A percentile compares a stretch with the other conserved stretches of the same genome.
phyloP scores from a whole-genome alignment of 2,797 vertebrate genomes.

The Ptychobarbus kaznakovi region DNA sequence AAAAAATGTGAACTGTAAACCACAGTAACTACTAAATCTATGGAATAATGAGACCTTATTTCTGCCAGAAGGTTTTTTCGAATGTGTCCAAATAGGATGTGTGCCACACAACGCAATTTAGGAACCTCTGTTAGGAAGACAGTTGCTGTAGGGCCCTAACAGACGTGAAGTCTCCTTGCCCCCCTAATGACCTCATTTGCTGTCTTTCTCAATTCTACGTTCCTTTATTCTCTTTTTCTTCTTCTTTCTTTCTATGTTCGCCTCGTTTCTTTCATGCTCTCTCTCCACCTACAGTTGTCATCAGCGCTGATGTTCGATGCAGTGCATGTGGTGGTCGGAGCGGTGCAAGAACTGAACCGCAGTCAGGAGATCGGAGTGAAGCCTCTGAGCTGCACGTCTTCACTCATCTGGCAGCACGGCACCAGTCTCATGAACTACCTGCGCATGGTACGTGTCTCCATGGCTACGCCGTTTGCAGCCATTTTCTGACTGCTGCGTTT shows the following conservation, averaged over 20 bases:
- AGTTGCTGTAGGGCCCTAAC: neutral
- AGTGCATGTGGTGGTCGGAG: conserved; percentile 92
- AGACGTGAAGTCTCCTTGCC: conserved; percentile 26
- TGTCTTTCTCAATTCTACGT: conserved; percentile 37
- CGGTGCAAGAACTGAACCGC: conserved; percentile 90
- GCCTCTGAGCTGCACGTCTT: conserved; percentile 86
- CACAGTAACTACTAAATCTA: neutral
- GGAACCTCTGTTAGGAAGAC: conserved; percentile 7
- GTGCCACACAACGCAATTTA: neutral
- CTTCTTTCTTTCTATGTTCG: conserved; percentile 21
- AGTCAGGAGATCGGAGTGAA: conserved; percentile 95
- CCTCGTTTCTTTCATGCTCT: neutral
- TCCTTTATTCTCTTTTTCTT: conserved; percentile 44
- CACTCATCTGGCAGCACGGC: conserved; percentile 90
- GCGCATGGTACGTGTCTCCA: conserved; percentile 81
- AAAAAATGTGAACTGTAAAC: neutral
- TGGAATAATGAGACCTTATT: conserved; percentile 22
- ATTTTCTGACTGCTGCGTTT: conserved; percentile 46
- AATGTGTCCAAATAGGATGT: conserved; percentile 18
- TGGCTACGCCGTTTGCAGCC: conserved; percentile 25
- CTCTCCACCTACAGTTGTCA: conserved; percentile 78
- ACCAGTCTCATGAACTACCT: conserved; percentile 92
- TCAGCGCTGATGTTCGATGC: conserved; percentile 94
- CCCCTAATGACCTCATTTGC: conserved; percentile 60
- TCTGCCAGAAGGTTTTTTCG: conserved; percentile 23